Evolutionary conservation across 2,797 vertebrate species (phyloP).

Genomic region (Chaetodon trifasciatus): DNA sequence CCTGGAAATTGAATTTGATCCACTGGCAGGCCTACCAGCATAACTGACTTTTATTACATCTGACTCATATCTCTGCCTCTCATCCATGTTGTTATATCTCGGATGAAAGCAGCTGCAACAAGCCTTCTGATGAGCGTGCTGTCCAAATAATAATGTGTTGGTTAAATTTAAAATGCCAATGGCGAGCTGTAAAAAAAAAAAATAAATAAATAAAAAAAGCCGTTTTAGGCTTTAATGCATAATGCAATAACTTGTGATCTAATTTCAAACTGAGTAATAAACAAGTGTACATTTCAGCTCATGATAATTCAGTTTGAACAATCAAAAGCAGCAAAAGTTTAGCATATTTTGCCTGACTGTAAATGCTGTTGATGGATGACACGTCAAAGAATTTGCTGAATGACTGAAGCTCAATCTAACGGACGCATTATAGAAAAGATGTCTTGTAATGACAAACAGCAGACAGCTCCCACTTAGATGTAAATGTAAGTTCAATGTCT

Average conservation of each 20-base stretch:
- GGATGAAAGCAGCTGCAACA: slow-evolving; percentile 34
- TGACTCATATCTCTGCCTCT: slow-evolving; percentile 50
- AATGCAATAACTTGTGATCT: slow-evolving; percentile 24
- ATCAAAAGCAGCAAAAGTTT: slow-evolving; percentile 12
- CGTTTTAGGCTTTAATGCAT: slow-evolving; percentile 35
- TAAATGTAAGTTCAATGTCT: neutral
- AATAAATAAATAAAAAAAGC: too few relatives aligned
- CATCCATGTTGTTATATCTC: slow-evolving; percentile 32
- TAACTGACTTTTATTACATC: slow-evolving; percentile 45
- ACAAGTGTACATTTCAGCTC: slow-evolving; percentile 6
- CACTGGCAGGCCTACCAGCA: slow-evolving; percentile 40
- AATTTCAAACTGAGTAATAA: slow-evolving; percentile 19
- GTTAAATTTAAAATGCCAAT: slow-evolving; percentile 42
- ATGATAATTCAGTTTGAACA: slow-evolving; percentile 15
- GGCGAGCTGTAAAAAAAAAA: slow-evolving; percentile 1
- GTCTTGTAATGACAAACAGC: neutral
- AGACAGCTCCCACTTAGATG: too few relatives aligned
- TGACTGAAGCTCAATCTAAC: neutral
- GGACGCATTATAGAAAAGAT: neutral
- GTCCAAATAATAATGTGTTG: slow-evolving; percentile 44
- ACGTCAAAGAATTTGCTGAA: slow-evolving; percentile 5
- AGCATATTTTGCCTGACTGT: slow-evolving; percentile 8
- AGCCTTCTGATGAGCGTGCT: slow-evolving; percentile 23
- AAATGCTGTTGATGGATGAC: slow-evolving; percentile 16
- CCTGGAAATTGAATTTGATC: slow-evolving; percentile 66